Conservation (phyloP, 2,113 vertebrate genomes). For the Tursiops truncatus region DNA sequence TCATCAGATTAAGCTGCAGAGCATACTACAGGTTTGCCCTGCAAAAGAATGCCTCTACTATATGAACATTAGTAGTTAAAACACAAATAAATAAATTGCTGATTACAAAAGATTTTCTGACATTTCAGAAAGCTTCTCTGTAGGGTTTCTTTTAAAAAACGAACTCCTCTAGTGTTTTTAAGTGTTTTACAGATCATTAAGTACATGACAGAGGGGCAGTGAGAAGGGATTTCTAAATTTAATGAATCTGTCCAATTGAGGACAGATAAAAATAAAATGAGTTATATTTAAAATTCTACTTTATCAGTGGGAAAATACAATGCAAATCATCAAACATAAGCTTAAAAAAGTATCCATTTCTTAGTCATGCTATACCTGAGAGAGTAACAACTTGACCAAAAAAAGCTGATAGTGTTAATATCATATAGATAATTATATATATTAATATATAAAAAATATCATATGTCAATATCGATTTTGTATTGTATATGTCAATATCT, state of each 20-base stretch:
- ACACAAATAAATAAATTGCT: slow-evolving; percentile 60
- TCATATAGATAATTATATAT: background rate
- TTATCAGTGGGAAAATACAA: slow-evolving; percentile 13
- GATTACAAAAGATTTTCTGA: slow-evolving; percentile 61
- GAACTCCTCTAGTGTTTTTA: slow-evolving; percentile 57
- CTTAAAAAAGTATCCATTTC: background rate
- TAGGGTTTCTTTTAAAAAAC: slow-evolving; percentile 56
- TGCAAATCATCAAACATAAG: background rate
- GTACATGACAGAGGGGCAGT: slow-evolving; percentile 59
- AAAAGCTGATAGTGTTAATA: background rate
- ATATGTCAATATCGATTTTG: background rate
- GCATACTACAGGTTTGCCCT: background rate
- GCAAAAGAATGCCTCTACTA: background rate
- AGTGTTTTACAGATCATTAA: slow-evolving; percentile 71
- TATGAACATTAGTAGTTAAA: slow-evolving; percentile 37
- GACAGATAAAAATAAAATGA: slow-evolving; percentile 61
- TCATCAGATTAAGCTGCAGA: slow-evolving; percentile 17
- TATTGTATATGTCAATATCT: background rate
- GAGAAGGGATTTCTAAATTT: slow-evolving; percentile 52
- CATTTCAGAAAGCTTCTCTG: slow-evolving; percentile 51
- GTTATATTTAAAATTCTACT: slow-evolving; percentile 66
- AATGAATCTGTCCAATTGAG: slow-evolving; percentile 54
- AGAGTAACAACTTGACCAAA: background rate
- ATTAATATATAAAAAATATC: background rate
- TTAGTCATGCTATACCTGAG: background rate